Percentiles rank a stretch among this genome's conserved stretches.
Evolutionary conservation across 2,797 vertebrate genomes (phyloP).

Genomic region (Numenius phaeopus): DNA sequence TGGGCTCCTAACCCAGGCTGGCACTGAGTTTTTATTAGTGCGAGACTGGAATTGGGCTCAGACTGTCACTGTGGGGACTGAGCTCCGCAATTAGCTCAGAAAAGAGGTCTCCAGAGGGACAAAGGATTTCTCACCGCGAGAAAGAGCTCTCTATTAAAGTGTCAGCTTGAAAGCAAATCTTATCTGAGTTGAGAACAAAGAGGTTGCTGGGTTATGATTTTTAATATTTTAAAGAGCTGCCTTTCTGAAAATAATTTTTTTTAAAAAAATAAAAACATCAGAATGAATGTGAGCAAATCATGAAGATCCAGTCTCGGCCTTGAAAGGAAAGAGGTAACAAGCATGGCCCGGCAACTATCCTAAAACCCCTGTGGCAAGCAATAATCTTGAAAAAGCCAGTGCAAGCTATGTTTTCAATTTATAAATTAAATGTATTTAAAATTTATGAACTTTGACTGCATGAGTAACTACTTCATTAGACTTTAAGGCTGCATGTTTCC

Average conservation of each 20-base stretch:
- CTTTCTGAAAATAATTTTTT: not conserved
- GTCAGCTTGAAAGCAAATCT: not conserved
- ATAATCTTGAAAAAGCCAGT: conserved; percentile 54
- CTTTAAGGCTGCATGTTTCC: conserved; percentile 48
- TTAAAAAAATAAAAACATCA: not conserved
- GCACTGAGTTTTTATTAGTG: not conserved
- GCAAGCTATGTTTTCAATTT: conserved; percentile 43
- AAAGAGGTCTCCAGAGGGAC: not conserved
- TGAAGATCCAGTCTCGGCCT: not conserved
- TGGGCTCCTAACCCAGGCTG: not conserved
- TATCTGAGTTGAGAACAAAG: conserved; percentile 11
- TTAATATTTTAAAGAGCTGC: not conserved
- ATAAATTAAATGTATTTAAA: conserved; percentile 65
- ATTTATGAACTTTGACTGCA: conserved; percentile 69
- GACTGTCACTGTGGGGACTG: not conserved
- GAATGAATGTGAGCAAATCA: not conserved
- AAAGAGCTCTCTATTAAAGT: conserved; percentile 5
- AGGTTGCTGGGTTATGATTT: not conserved
- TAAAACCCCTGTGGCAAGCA: conserved; percentile 47
- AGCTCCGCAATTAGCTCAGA: not conserved
- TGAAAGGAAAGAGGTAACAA: conserved; percentile 12
- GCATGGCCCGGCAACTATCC: not conserved
- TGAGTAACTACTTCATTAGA: conserved; percentile 42
- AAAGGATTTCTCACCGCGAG: not conserved
- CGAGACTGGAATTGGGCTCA: not conserved